A percentile compares a stretch with the other conserved stretches of the same genome.
These are phyloP conservation scores for Panagrolaimus sp. DNA, from an alignment of 1,140 invertebrate genomes.

Conservation along the genomic window DNA sequence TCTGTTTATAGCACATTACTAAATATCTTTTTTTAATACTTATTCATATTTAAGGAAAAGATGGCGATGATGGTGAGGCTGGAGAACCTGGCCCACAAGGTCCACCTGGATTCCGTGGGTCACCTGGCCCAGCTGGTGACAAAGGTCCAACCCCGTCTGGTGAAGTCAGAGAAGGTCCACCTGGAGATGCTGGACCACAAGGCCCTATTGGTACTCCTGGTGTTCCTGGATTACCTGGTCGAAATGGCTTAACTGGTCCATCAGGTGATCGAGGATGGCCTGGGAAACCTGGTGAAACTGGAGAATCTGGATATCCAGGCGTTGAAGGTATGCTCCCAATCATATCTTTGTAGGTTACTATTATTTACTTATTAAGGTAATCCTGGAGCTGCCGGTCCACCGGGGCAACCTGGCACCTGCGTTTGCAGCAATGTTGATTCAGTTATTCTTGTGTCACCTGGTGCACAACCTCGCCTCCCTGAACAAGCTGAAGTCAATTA, in stretches of 20 bases:
- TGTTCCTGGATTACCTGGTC: slow-evolving; percentile 55
- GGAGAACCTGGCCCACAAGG: slow-evolving; percentile 53
- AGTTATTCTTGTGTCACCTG: slow-evolving; percentile 51
- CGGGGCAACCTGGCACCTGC: slow-evolving; percentile 49
- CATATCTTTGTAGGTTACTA: too few species aligned
- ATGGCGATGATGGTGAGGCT: slow-evolving; percentile 55
- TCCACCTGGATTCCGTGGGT: slow-evolving; percentile 49
- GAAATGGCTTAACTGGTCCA: slow-evolving; percentile 54
- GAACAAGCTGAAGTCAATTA: slow-evolving; percentile 31
- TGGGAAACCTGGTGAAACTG: slow-evolving; percentile 45
- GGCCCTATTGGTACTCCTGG: slow-evolving; percentile 55
- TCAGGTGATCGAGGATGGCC: slow-evolving; percentile 54
- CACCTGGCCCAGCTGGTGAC: slow-evolving; percentile 55
- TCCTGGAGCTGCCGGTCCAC: slow-evolving; percentile 47
- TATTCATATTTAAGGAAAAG: slow-evolving; percentile 16
- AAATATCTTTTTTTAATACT: too few species aligned
- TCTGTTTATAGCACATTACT: too few species aligned
- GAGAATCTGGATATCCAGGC: slow-evolving; percentile 55
- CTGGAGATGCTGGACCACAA: slow-evolving; percentile 51
- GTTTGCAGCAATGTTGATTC: slow-evolving; percentile 57
- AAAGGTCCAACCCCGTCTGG: slow-evolving; percentile 56
- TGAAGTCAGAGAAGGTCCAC: slow-evolving; percentile 54
- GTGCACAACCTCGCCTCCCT: slow-evolving; percentile 47
- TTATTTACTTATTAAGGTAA: too few species aligned
- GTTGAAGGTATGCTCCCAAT: too few species aligned